Conservation (phyloP, 2,888 invertebrate genomes). For the Polyommatus icarus region DNA sequence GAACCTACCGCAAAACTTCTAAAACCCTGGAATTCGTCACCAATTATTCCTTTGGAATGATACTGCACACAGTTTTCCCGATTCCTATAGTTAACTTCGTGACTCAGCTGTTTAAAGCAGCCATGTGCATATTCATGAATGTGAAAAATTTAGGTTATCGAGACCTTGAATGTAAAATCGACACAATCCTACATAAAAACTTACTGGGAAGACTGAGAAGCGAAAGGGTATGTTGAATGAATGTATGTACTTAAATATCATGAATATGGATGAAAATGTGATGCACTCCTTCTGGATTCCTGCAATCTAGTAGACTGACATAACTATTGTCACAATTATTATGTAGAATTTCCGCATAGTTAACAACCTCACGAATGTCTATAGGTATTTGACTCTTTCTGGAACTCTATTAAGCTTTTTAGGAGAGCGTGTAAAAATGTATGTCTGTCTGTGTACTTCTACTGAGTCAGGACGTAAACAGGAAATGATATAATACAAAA, state of each 20-base stretch:
- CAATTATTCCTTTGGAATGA: not conserved
- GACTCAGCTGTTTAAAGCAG: slow-evolving; percentile 40
- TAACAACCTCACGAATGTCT: not conserved
- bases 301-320: not conserved
- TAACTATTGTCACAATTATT: not conserved
- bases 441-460: not conserved
- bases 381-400: not conserved
- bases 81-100: slow-evolving; percentile 35
- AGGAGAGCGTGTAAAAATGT: not conserved
- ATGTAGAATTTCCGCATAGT: not conserved
- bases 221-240: slow-evolving; percentile 1
- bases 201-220: slow-evolving; percentile 7
- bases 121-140: slow-evolving; percentile 51
- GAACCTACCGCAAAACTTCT: too few relatives aligned
- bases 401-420: not conserved
- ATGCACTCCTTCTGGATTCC: not conserved
- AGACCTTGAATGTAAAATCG: slow-evolving; percentile 57
- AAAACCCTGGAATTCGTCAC: not conserved
- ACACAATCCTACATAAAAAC: slow-evolving; percentile 24
- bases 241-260: not conserved
- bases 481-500: not conserved
- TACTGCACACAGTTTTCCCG: not conserved
- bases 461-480: not conserved
- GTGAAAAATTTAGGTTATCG: slow-evolving; percentile 56
- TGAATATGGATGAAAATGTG: not conserved